These are phyloP conservation scores for Cygnus buccinator DNA, from an alignment of 2,113 vertebrate species.

Conservation along the genomic window DNA sequence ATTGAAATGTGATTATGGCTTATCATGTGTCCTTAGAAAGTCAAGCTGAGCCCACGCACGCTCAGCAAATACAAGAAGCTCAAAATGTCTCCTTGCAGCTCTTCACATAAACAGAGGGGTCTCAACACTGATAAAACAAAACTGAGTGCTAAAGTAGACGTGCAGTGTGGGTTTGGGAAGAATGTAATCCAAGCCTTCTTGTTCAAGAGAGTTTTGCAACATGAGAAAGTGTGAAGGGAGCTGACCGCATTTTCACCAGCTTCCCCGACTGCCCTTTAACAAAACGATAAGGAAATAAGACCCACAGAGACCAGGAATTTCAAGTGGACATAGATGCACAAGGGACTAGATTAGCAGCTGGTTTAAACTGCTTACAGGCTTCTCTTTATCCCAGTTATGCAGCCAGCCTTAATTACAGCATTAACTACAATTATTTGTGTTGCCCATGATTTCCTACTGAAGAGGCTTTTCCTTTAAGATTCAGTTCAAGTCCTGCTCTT, in stretches of 20 bases:
- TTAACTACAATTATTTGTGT: background rate
- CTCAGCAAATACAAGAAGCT: background rate
- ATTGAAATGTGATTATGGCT: background rate
- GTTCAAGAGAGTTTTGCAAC: background rate
- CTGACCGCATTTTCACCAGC: background rate
- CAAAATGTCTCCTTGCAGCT: background rate
- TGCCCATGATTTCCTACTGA: background rate
- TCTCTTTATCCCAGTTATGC: background rate
- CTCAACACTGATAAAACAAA: background rate
- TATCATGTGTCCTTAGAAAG: background rate
- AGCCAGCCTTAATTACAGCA: background rate
- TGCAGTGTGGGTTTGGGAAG: fast-evolving
- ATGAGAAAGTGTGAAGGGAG: background rate
- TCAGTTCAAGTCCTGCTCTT: background rate
- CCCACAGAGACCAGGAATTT: background rate
- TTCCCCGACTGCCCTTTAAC: background rate
- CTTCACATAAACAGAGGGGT: background rate
- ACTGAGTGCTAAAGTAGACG: background rate
- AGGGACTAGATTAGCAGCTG: background rate
- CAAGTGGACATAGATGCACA: background rate
- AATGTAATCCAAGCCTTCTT: background rate
- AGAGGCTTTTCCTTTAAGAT: background rate
- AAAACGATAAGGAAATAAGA: background rate
- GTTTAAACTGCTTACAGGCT: background rate
- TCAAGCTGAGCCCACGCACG: background rate